phyloP scores from a whole-genome alignment of 2,888 invertebrate genomes.

The Yponomeuta evonymella region DNA sequence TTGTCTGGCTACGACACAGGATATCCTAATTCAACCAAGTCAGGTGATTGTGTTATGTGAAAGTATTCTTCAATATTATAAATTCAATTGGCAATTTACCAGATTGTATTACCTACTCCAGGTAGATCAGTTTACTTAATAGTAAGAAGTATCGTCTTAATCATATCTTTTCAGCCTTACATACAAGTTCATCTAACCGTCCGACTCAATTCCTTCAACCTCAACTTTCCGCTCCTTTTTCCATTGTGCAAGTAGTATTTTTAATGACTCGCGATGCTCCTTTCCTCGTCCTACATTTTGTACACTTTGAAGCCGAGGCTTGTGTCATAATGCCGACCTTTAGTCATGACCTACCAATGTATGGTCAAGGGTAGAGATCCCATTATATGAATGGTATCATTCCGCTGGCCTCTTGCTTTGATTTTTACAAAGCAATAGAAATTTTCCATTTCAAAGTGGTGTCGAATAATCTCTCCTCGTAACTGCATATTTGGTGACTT shows the following conservation, averaged over 20 bases:
- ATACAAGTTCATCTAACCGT: neutral
- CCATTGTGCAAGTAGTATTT: constrained; percentile 31
- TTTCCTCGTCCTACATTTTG: constrained; percentile 22
- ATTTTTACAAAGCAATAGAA: constrained; percentile 24
- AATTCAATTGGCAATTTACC: too few species aligned
- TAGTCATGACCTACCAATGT: constrained; percentile 48
- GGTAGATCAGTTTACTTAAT: too few species aligned
- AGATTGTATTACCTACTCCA: too few species aligned
- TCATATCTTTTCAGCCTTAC: neutral
- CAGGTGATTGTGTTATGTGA: too few species aligned
- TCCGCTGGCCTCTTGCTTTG: constrained; percentile 42
- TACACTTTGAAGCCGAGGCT: constrained; percentile 44
- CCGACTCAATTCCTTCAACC: neutral
- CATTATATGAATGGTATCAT: neutral
- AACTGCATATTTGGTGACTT: constrained; percentile 77
- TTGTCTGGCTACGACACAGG: too few species aligned
- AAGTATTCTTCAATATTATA: too few species aligned
- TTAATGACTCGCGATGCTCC: neutral
- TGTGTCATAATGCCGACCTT: constrained; percentile 47
- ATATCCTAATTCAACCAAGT: too few species aligned
- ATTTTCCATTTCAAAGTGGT: constrained; percentile 44
- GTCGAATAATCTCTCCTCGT: constrained; percentile 74
- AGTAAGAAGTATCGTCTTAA: neutral
- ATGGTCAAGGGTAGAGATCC: constrained; percentile 35
- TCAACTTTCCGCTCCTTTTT: constrained; percentile 8